Evolutionary conservation across 2,797 vertebrate species (phyloP).

Genomic region (Tokudaia tokunoshimensis): DNA sequence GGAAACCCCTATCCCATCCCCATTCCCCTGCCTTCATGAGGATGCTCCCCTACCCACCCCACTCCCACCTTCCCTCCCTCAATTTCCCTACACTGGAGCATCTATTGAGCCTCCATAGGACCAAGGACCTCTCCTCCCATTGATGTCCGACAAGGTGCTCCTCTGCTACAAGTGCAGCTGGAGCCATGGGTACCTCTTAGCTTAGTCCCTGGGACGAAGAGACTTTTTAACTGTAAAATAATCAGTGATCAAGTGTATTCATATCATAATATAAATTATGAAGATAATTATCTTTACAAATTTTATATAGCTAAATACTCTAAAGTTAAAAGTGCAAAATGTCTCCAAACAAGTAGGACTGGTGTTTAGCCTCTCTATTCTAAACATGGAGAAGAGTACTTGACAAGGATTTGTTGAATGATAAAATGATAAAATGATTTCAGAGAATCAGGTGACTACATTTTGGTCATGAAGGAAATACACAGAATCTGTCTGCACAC

Average conservation of each 20-base stretch:
- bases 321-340: neutral
- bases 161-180: too few species aligned
- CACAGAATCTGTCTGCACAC: slow-evolving; percentile 5
- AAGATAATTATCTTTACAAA: neutral
- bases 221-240: neutral
- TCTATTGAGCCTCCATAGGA: too few species aligned
- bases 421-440: neutral
- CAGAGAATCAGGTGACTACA: slow-evolving; percentile 17
- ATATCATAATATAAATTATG: neutral
- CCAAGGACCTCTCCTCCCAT: too few species aligned
- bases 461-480: slow-evolving; percentile 41
- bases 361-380: neutral
- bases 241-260: neutral
- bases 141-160: too few species aligned
- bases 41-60: too few species aligned
- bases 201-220: too few species aligned
- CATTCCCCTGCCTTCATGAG: too few species aligned
- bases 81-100: too few species aligned
- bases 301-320: neutral
- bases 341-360: neutral
- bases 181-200: too few species aligned
- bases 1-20: too few species aligned
- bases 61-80: too few species aligned
- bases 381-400: neutral
- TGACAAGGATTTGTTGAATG: slow-evolving; percentile 17